Conservation (phyloP, 2,797 vertebrate genomes). For the Pangasius djambal region DNA sequence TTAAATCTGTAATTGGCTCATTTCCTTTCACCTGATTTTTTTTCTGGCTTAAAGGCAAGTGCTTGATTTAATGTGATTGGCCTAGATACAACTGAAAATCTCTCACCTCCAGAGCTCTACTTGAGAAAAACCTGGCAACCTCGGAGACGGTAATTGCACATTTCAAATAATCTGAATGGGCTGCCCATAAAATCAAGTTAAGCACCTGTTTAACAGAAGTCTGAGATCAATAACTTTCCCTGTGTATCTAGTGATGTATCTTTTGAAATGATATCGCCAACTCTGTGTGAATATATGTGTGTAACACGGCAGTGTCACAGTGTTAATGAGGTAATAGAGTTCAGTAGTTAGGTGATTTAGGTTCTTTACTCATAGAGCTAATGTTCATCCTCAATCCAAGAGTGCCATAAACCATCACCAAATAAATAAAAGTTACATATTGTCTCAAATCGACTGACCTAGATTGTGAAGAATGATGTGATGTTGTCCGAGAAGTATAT, state of each 20-base stretch:
- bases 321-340: neutral
- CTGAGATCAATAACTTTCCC: slow-evolving; percentile 1
- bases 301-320: neutral
- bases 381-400: neutral
- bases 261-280: neutral
- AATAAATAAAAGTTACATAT: neutral
- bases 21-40: neutral
- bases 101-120: slow-evolving; percentile 42
- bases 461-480: neutral
- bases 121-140: slow-evolving; percentile 28
- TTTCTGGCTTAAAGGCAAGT: neutral
- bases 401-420: neutral
- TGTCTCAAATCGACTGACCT: neutral
- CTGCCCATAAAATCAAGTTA: slow-evolving; percentile 3
- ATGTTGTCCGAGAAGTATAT: neutral
- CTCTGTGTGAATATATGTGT: neutral
- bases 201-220: neutral
- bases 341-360: neutral
- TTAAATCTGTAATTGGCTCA: neutral
- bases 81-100: neutral
- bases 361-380: neutral
- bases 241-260: neutral
- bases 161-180: slow-evolving; percentile 24
- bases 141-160: slow-evolving; percentile 5
- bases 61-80: slow-evolving; percentile 4